phyloP scores from a whole-genome alignment of 1,140 invertebrate species.

The Neodiprion fabricii region DNA sequence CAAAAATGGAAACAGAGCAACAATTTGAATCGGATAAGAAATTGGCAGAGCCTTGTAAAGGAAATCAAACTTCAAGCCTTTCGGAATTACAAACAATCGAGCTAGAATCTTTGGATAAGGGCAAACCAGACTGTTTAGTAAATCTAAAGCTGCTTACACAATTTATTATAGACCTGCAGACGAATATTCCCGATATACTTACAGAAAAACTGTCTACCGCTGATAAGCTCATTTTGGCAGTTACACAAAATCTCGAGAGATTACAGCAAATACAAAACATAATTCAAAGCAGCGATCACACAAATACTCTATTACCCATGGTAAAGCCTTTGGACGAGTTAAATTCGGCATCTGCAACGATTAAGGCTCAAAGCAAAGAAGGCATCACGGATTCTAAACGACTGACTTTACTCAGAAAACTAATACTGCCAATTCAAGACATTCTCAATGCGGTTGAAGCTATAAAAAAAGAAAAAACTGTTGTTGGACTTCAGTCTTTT shows the following conservation, averaged over 20 bases:
- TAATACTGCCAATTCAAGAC: neutral
- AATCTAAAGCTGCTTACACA: neutral
- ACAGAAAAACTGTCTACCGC: neutral
- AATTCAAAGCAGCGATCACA: neutral
- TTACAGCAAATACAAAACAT: neutral
- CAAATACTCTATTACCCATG: neutral
- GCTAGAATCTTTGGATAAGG: neutral
- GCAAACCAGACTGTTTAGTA: neutral
- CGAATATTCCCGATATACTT: neutral
- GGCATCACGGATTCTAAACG: neutral
- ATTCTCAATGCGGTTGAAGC: neutral
- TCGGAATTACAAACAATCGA: neutral
- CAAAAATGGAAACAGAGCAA: constrained; percentile 10
- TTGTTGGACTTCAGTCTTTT: neutral
- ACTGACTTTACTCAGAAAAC: neutral
- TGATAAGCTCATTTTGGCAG: neutral
- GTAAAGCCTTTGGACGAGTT: neutral
- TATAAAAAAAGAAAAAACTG: neutral
- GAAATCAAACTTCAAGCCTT: neutral
- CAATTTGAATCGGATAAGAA: neutral
- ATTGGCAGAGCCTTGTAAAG: constrained; percentile 1
- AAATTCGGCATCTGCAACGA: neutral
- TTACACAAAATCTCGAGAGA: neutral
- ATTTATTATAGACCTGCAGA: neutral
- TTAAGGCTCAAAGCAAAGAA: neutral